phyloP scores from a whole-genome alignment of 2,888 invertebrate species.

The Schrankia costaestrigalis region DNA sequence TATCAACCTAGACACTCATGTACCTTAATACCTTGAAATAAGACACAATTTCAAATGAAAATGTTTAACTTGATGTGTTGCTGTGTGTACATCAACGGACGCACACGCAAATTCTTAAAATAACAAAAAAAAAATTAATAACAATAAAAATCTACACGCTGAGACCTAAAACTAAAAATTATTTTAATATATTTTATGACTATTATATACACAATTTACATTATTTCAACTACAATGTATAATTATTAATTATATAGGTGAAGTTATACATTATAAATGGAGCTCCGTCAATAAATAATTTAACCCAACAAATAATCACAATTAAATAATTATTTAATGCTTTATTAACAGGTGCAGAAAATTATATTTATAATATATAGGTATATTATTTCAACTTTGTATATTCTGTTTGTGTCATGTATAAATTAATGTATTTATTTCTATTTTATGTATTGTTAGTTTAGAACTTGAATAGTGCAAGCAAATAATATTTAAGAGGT shows the following conservation, averaged over 20 bases:
- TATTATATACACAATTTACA: constrained; percentile 77
- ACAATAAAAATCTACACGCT: constrained; percentile 45
- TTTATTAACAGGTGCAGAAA: constrained; percentile 63
- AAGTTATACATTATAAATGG: background rate
- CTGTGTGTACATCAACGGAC: constrained; percentile 43
- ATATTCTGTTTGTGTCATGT: too few relatives aligned
- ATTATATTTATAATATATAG: constrained; percentile 46
- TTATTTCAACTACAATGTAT: constrained; percentile 43
- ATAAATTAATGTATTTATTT: too few relatives aligned
- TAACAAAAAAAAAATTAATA: constrained; percentile 34
- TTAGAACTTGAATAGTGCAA: too few relatives aligned
- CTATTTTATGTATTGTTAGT: too few relatives aligned
- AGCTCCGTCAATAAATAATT: background rate
- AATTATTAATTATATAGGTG: background rate
- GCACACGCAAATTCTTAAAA: constrained; percentile 46
- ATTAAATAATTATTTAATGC: constrained; percentile 44
- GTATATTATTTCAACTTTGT: constrained; percentile 51
- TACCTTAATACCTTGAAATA: too few relatives aligned
- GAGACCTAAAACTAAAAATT: constrained; percentile 54
- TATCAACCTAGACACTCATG: too few relatives aligned
- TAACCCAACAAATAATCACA: constrained; percentile 2
- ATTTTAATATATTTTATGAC: constrained; percentile 53
- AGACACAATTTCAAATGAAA: too few relatives aligned
- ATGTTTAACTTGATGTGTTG: too few relatives aligned
- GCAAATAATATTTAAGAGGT: too few relatives aligned